These are phyloP conservation scores for Rhopilema esculentum DNA, from an alignment of 30 jellyfish, hydroid and myxozoan species.

Conservation along the genomic window DNA sequence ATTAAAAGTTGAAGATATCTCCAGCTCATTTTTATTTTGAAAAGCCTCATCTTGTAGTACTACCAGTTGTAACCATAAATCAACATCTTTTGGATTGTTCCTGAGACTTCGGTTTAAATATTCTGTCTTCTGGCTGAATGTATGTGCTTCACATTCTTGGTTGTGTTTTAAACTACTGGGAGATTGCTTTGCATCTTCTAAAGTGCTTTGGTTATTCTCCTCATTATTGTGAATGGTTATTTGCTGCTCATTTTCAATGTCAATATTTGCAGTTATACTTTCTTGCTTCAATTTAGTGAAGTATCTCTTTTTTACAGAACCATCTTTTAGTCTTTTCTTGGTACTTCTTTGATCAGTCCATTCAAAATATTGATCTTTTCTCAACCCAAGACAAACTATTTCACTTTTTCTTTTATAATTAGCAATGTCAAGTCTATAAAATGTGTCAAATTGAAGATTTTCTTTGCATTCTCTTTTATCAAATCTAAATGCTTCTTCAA, in stretches of 20 bases:
- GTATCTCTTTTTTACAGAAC: background rate
- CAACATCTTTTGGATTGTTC: slow-evolving; percentile 60
- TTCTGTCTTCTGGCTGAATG: slow-evolving; percentile 43
- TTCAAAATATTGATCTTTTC: slow-evolving; percentile 21
- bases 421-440: slow-evolving; percentile 84
- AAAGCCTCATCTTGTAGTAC: slow-evolving; percentile 64
- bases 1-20: slow-evolving; percentile 30
- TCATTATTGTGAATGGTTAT: background rate
- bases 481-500: slow-evolving; percentile 60
- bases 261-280: background rate
- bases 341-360: slow-evolving; percentile 42
- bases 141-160: background rate
- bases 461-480: slow-evolving; percentile 68
- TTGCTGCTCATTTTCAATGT: slow-evolving; percentile 5
- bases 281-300: background rate
- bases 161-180: background rate
- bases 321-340: slow-evolving; percentile 19
- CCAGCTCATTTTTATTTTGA: background rate
- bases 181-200: background rate
- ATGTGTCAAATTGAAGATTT: slow-evolving; percentile 71
- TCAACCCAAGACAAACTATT: slow-evolving; percentile 74
- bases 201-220: background rate
- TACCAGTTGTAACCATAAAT: slow-evolving; percentile 75
- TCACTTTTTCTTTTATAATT: slow-evolving; percentile 31
- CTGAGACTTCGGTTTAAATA: slow-evolving; percentile 60